Conservation (phyloP, 2,888 invertebrate genomes). For the Thysanoteuthis rhombus region DNA sequence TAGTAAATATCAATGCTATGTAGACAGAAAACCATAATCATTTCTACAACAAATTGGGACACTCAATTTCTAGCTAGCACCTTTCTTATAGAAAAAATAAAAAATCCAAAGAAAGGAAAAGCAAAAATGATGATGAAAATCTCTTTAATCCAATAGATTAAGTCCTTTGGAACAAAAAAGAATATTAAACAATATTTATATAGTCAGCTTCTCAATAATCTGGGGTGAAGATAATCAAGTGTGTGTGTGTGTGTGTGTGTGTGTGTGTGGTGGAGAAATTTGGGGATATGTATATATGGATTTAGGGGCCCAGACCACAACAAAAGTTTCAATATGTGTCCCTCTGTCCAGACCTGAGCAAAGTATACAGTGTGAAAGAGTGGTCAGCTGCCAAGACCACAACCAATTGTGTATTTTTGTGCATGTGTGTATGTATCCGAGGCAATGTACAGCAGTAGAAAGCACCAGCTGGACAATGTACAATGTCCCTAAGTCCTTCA, state of each 20-base stretch:
- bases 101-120: background rate
- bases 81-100: background rate
- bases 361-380: background rate
- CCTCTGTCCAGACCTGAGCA: background rate
- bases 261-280: background rate
- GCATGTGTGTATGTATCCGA: background rate
- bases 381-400: background rate
- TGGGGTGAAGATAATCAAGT: background rate
- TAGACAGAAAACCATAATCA: too few species aligned
- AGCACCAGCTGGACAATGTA: background rate
- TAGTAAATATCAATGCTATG: too few species aligned
- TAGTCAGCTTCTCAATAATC: slow-evolving; percentile 12
- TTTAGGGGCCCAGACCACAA: background rate
- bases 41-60: background rate
- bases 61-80: background rate
- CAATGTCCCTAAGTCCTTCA: background rate
- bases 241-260: background rate
- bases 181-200: slow-evolving; percentile 12
- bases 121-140: background rate
- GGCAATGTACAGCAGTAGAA: slow-evolving; percentile 20
- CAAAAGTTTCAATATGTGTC: background rate
- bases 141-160: slow-evolving; percentile 12
- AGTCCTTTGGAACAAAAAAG: slow-evolving; percentile 12
- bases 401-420: background rate
- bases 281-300: background rate